Evolutionary conservation across 2,113 vertebrate genomes (phyloP), one percentile per base, ranked within the genome.

Genomic region (Misgurnus mizolepis): DNA sequence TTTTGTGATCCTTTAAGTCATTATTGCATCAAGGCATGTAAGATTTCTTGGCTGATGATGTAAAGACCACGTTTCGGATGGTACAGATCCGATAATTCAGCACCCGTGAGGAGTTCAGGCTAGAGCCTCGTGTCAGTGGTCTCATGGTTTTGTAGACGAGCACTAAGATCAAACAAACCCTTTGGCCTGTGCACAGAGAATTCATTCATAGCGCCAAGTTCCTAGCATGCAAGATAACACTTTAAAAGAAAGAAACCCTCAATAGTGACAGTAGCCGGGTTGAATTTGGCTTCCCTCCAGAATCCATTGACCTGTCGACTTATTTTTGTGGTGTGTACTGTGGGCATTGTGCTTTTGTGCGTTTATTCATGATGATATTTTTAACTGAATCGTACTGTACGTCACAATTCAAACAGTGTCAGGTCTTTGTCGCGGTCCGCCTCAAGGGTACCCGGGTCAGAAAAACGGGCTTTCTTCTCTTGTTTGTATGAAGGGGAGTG

Each of bases 81-180:
- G 27, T 39, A 34, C 50, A 8, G 14, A 7, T 49, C 18, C 17
- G 6, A 8, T 11, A 50, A n/a, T 34, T 67, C 39, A 43, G 34
- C 15, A 34, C 4, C 17, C 40, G 56, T 64, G 53, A 60, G 41
- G 50, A 55, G 45, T 10, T 61, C 43, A 67, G 34, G 56, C 18
- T 64, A 61, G 66, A 67, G 50, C 68, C 77, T 72, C 55, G 49
- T 71, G 73, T 71, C 78, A 45, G 76, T 47, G 45, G 67, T 82
- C 80, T 76, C 76, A 77, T 76, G 77, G 70, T 70, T 69, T 66
- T 61, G 49, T 65, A 83, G 39, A 72, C 74, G 9, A 74, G 73
- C 76, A 56, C 78, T 68, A 70, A 85, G 84, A 83, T 85, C 81
- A 85, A 85, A 85, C 74, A 80, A 83, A 73, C 73, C 78, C 58